phyloP scores from a whole-genome alignment of 2,888 invertebrate species.

The Amblyjoppa fuscipennis region DNA sequence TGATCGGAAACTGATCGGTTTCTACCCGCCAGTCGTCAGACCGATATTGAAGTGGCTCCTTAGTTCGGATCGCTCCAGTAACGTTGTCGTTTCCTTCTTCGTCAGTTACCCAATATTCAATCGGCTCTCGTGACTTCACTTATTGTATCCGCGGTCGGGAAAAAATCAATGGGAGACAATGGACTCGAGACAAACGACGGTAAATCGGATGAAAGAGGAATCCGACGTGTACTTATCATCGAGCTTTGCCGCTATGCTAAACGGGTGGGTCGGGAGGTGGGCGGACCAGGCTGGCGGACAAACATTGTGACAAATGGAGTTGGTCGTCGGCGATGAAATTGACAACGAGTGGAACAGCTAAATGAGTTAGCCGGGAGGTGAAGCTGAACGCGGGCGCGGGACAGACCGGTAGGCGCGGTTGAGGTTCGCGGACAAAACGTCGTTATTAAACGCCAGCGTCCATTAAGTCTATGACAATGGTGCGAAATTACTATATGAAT shows the following conservation, averaged over 20 bases:
- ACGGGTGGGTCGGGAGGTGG: background rate
- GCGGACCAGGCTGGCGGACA: constrained; percentile 6
- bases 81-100: background rate
- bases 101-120: background rate
- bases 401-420: background rate
- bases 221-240: too few relatives aligned
- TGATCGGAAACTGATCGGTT: background rate
- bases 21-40: background rate
- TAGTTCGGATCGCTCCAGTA: background rate
- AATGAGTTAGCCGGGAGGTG: constrained; percentile 32
- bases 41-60: background rate
- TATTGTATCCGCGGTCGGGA: constrained; percentile 12
- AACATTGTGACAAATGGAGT: constrained; percentile 6
- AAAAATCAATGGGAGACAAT: constrained; percentile 5
- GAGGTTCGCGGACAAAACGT: constrained; percentile 62
- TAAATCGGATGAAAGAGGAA: constrained; percentile 3
- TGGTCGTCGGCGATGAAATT: constrained; percentile 24
- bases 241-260: too few relatives aligned
- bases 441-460: constrained; percentile 69
- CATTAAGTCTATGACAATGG: constrained; percentile 69
- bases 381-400: constrained; percentile 11
- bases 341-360: constrained; percentile 28
- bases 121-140: background rate
- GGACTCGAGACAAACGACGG: background rate
- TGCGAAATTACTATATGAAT: constrained; percentile 71